These are phyloP conservation scores for Xanthia icteritia DNA, from an alignment of 2,888 invertebrate species.

Conservation along the genomic window DNA sequence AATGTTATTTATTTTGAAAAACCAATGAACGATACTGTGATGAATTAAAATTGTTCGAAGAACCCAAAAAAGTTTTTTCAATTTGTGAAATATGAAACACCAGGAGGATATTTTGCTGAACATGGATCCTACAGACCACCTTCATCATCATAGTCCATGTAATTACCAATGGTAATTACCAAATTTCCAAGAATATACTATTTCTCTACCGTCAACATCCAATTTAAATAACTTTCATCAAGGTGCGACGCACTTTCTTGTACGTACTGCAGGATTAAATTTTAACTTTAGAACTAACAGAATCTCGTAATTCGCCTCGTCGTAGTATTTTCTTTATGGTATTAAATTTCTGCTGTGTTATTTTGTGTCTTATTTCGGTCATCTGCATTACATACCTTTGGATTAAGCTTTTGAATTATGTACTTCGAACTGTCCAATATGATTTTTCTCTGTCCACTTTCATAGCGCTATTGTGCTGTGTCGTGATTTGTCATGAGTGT, in stretches of 20 bases:
- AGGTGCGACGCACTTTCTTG: neutral
- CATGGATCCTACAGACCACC: too few relatives aligned
- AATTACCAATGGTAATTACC: neutral
- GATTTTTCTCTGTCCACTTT: too few relatives aligned
- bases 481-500: neutral
- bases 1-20: conserved; percentile 68
- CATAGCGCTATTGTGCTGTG: too few relatives aligned
- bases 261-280: neutral
- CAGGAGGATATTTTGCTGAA: neutral
- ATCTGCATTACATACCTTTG: neutral
- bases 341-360: too few relatives aligned
- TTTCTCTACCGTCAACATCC: neutral
- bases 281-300: neutral
- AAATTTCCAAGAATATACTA: neutral
- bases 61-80: neutral
- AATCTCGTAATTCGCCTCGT: neutral
- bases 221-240: neutral
- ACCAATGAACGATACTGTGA: conserved; percentile 74
- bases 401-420: neutral
- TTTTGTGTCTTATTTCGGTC: neutral
- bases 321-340: too few relatives aligned
- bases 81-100: neutral
- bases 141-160: neutral
- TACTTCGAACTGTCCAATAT: neutral
- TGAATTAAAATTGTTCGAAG: conserved; percentile 63